Base-by-base conservation (phyloP, 2,888 invertebrate genomes). In the Drosophila lutescens region DNA sequence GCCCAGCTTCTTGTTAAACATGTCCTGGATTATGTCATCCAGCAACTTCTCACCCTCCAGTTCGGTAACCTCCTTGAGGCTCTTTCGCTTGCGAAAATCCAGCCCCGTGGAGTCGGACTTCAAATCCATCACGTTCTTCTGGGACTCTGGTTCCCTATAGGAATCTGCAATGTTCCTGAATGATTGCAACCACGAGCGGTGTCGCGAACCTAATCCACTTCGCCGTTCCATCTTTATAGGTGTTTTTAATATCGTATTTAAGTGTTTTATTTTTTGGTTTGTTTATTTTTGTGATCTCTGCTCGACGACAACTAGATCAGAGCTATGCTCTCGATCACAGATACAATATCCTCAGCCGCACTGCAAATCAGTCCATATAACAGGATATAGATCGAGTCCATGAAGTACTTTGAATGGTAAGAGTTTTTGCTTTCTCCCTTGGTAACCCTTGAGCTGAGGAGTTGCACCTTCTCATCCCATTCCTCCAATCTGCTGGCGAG, bases 281-380 rank as follows among this genome's bases (percentile, higher is more conserved):
- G 8, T 38, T 26, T 26, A 7, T 26, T 1, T 17, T 5, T 41
- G 10, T 61, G 4, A 7, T 2, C 20, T 34, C 4, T 32, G n/a
- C 20, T 44, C 1, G 23, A 9, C 4, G 23, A 36, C 13, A 44
- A 50, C 60, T 79, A 81, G 7, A 61, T 66, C 38, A 62, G 41
- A 47, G 61, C 56, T 5, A 83, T 79, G 50, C 89, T 80, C 43
- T 90, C 90, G 36, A 90, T 90, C 12, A 89, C 77, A 6, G 89
- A 88, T 0, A 82, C 90, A 57, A 90, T 80, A 32, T 89, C 84
- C 59, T 90, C 91, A 5, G 67, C 59, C 15, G 85, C 63, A 46
- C 80, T 74, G n/a, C 90, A 85, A 13, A 90, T 32, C 5, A 80
- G 62, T 7, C 76, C 59, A 20, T 90, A 88, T 1, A 89, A 86